phyloP scores from a whole-genome alignment of 2,888 invertebrate genomes.

The Temnothorax unifasciatus region DNA sequence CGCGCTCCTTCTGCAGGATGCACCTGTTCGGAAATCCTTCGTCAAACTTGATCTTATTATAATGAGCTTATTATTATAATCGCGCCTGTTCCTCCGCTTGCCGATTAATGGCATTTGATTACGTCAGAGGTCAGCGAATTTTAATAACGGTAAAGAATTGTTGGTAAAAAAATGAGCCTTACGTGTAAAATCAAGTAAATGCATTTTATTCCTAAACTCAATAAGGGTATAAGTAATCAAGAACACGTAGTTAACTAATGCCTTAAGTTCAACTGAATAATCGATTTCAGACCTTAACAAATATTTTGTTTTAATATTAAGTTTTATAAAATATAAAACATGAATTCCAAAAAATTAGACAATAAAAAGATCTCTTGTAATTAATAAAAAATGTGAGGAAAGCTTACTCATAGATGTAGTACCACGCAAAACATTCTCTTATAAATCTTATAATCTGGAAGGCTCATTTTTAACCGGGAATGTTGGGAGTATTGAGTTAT shows the following conservation, averaged over 20 bases:
- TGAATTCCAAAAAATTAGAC: background rate
- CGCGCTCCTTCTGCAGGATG: conserved; percentile 25
- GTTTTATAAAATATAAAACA: background rate
- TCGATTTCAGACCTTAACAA: background rate
- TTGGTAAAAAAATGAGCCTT: background rate
- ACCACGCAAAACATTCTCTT: background rate
- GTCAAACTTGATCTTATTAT: background rate
- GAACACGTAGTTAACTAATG: background rate
- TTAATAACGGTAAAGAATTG: background rate
- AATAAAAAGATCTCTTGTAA: background rate
- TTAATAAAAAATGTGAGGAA: conserved; percentile 3
- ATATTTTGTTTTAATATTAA: background rate
- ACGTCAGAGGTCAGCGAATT: background rate
- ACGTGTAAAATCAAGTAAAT: background rate
- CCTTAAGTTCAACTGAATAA: background rate
- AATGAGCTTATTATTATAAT: background rate
- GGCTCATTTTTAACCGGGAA: background rate
- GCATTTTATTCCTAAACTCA: background rate
- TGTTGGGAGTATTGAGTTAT: background rate
- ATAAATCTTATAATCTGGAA: background rate
- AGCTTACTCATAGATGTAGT: background rate
- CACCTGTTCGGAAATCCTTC: conserved; percentile 14
- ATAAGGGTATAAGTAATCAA: background rate
- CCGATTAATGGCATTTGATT: background rate
- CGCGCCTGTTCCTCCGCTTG: background rate